Evolutionary conservation across 2,797 vertebrate species (phyloP).

Genomic region (Hapalemur alaotrensis): DNA sequence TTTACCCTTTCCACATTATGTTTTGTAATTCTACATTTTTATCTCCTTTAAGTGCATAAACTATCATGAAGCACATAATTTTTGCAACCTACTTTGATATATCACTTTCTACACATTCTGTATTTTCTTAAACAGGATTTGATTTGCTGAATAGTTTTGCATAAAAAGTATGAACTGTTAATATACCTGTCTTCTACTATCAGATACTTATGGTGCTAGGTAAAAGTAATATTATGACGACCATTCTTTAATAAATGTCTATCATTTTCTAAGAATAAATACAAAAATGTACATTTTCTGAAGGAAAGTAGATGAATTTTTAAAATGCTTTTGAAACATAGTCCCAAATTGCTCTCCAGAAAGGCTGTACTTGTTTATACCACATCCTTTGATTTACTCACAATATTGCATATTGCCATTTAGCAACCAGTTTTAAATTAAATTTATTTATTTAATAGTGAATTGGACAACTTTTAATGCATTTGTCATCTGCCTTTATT

Average conservation of each 20-base stretch:
- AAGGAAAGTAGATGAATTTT: not conserved
- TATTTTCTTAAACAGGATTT: not conserved
- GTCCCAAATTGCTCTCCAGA: not conserved
- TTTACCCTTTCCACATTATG: not conserved
- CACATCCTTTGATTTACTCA: not conserved
- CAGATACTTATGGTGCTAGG: not conserved
- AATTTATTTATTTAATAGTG: not conserved
- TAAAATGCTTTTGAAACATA: not conserved
- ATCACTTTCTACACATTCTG: not conserved
- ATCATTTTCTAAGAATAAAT: not conserved
- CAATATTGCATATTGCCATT: not conserved
- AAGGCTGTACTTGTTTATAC: not conserved
- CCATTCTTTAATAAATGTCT: not conserved
- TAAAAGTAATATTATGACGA: not conserved
- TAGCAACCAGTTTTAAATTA: not conserved
- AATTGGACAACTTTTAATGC: not conserved
- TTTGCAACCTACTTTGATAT: not conserved
- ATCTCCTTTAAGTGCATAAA: not conserved
- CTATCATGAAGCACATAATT: not conserved
- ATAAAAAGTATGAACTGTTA: not conserved
- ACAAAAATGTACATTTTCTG: not conserved
- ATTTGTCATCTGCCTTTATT: not conserved
- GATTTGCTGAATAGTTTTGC: not conserved
- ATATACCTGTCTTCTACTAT: not conserved
- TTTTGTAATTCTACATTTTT: not conserved